Conservation (phyloP, 2,888 invertebrate genomes). For the Frankliniella intonsa region DNA sequence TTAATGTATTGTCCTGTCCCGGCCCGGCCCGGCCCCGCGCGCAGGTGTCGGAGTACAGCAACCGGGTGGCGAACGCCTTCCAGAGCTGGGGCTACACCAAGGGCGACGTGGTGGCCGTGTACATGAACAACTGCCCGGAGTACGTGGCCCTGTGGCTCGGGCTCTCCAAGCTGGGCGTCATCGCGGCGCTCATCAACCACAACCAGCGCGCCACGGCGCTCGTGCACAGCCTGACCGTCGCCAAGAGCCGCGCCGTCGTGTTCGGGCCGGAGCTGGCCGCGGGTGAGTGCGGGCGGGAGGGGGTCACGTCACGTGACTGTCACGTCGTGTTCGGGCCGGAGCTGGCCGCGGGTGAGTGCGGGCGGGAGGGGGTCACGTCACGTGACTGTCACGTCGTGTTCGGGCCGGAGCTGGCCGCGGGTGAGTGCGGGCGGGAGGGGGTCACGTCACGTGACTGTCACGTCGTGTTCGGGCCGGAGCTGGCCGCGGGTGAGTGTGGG, state of each 20-base stretch:
- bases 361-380: too few species aligned
- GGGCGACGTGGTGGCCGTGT: conserved; percentile 56
- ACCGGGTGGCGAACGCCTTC: conserved; percentile 39
- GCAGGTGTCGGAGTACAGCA: conserved; percentile 47
- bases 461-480: too few species aligned
- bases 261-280: conserved; percentile 46
- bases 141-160: conserved; percentile 59
- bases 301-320: background rate
- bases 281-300: conserved; percentile 39
- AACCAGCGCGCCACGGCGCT: conserved; percentile 53
- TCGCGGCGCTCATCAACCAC: conserved; percentile 56
- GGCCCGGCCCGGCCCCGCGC: too few species aligned
- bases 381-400: too few species aligned
- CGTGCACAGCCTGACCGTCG: conserved; percentile 52
- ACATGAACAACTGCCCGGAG: conserved; percentile 61
- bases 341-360: too few species aligned
- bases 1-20: too few species aligned
- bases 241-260: conserved; percentile 52
- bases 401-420: too few species aligned
- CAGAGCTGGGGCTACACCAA: conserved; percentile 44
- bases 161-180: conserved; percentile 51
- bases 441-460: too few species aligned
- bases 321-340: background rate
- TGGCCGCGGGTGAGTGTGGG: too few species aligned
- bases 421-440: too few species aligned